Conservation (phyloP, 2,113 vertebrate genomes). For the Butorides virescens region DNA sequence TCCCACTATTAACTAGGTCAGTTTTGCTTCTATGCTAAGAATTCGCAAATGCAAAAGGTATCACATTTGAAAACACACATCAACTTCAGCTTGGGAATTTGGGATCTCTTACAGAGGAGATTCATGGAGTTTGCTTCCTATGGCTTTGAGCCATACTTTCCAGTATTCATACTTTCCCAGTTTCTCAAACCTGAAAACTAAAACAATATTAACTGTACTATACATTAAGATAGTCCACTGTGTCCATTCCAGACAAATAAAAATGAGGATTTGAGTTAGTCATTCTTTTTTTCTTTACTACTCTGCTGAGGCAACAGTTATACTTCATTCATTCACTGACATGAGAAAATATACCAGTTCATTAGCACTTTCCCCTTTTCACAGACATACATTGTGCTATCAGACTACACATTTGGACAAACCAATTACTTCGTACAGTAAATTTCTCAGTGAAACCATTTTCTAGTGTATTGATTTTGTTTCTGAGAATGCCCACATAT, state of each 20-base stretch:
- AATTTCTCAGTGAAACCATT: not conserved
- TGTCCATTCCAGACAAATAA: not conserved
- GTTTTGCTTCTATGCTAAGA: not conserved
- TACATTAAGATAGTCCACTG: not conserved
- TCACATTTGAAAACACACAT: not conserved
- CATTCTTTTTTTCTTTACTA: not conserved
- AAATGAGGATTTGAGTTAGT: not conserved
- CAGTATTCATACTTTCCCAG: not conserved
- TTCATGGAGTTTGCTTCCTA: not conserved
- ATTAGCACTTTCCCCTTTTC: not conserved
- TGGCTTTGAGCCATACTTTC: not conserved
- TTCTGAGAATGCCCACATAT: not conserved
- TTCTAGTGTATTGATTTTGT: not conserved
- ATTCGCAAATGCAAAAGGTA: not conserved
- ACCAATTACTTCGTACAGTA: not conserved
- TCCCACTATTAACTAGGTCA: not conserved
- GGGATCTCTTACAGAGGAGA: not conserved
- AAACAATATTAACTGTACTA: not conserved
- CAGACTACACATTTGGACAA: not conserved
- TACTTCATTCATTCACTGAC: not conserved
- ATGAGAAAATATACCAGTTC: not conserved
- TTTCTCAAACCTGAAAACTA: not conserved
- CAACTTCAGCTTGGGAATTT: not conserved
- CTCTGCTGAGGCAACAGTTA: not conserved
- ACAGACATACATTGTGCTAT: not conserved